Evolutionary conservation across 2,113 vertebrate species (phyloP).

Genomic region (Ochotona princeps): DNA sequence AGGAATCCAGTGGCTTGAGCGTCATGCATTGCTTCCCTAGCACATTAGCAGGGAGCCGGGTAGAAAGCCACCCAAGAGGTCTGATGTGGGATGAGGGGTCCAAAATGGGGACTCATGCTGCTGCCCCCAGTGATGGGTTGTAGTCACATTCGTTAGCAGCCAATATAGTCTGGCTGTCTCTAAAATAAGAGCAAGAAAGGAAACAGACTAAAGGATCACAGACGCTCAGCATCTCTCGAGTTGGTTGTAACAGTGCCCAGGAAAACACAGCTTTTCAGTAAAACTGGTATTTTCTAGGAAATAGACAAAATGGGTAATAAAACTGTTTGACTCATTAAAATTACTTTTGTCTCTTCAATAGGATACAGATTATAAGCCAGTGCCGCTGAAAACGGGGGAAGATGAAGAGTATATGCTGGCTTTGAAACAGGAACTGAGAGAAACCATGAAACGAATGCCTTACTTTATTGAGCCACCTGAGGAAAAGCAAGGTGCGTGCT

Average conservation of each 20-base stretch:
- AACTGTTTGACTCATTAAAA: slow-evolving; percentile 33
- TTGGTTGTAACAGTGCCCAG: neutral
- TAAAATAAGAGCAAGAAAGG: slow-evolving; percentile 31
- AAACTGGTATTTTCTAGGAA: slow-evolving; percentile 17
- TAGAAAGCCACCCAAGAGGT: no score
- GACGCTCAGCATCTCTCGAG: neutral
- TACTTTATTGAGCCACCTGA: slow-evolving; percentile 87
- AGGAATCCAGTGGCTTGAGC: no score
- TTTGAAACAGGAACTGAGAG: slow-evolving; percentile 94
- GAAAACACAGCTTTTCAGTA: slow-evolving; percentile 9
- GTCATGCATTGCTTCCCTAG: no score
- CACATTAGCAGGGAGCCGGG: no score
- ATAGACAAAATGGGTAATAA: slow-evolving; percentile 30
- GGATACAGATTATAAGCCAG: slow-evolving; percentile 90
- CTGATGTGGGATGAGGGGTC: no score
- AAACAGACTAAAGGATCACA: neutral
- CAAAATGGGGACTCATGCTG: no score
- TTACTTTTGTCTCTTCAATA: slow-evolving; percentile 63
- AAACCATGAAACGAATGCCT: slow-evolving; percentile 88
- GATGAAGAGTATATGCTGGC: slow-evolving; percentile 93
- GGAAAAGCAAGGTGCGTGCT: slow-evolving; percentile 85
- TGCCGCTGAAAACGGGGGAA: slow-evolving; percentile 91
- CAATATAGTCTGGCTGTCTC: neutral
- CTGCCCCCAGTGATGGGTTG: neutral
- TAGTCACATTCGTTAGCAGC: neutral